These are phyloP conservation scores for Hydrozoanthus gracilis DNA, from an alignment of 92 coral and sea anemone species.

Conservation along the genomic window DNA sequence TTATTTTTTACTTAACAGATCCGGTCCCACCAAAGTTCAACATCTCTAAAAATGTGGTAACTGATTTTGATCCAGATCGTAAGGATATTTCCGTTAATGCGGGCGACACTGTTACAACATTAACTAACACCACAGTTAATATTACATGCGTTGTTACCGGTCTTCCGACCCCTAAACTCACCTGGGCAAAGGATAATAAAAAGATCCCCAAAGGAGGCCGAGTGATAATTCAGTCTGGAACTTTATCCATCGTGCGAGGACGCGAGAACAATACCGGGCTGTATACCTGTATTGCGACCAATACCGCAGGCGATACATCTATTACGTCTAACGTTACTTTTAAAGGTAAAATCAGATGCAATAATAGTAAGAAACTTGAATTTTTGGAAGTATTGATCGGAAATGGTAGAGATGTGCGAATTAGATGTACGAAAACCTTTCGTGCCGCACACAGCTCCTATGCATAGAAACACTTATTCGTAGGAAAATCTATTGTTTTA, in stretches of 20 bases:
- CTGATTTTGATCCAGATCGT: constrained; percentile 11
- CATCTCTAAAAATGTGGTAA: background rate
- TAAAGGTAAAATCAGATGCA: background rate
- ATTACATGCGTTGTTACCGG: constrained; percentile 8
- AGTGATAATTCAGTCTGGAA: background rate
- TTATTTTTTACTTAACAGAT: constrained; percentile 4
- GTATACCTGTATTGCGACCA: constrained; percentile 19
- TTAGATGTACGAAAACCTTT: no score
- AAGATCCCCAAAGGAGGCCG: constrained; percentile 30
- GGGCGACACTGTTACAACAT: constrained; percentile 15
- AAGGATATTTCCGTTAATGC: background rate
- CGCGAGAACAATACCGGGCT: constrained; percentile 27
- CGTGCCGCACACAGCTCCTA: no score
- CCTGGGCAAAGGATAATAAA: constrained; percentile 24
- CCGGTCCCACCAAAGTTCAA: constrained; percentile 33
- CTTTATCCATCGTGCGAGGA: constrained; percentile 4
- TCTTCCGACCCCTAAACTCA: constrained; percentile 17
- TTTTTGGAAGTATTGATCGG: no score
- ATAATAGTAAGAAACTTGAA: no score
- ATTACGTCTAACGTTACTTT: constrained; percentile 26
- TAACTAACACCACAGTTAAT: constrained; percentile 26
- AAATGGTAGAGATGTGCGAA: no score
- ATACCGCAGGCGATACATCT: constrained; percentile 27
- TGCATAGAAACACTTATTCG: no score
- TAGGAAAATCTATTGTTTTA: no score